These are phyloP conservation scores for Spodoptera frugiperda DNA, from an alignment of 1,140 invertebrate species.

Conservation along the genomic window DNA sequence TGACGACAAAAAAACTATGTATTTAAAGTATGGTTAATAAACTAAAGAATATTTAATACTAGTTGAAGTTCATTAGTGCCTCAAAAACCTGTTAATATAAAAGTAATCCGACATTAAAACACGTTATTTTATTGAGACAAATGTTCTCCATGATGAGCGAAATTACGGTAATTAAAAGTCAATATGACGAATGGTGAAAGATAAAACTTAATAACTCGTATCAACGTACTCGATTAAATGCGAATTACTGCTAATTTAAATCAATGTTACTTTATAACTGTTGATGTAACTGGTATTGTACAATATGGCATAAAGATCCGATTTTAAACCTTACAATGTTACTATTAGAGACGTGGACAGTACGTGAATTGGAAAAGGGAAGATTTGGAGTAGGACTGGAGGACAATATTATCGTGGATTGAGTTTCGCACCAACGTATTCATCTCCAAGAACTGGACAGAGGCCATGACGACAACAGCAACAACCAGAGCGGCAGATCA, in stretches of 20 bases:
- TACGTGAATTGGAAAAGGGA: too few species aligned
- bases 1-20: too few species aligned
- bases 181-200: not conserved
- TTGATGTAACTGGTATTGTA: not conserved
- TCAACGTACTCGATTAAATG: conserved; percentile 4
- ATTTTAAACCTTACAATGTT: too few species aligned
- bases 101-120: not conserved
- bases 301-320: too few species aligned
- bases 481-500: too few species aligned
- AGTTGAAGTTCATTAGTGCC: conserved; percentile 1
- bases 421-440: too few species aligned
- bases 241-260: not conserved
- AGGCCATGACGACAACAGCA: too few species aligned
- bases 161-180: conserved; percentile 32
- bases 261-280: not conserved
- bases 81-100: not conserved
- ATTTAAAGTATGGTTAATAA: not conserved
- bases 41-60: not conserved
- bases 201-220: not conserved
- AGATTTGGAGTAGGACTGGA: too few species aligned
- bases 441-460: too few species aligned
- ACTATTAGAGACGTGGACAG: too few species aligned
- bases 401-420: too few species aligned
- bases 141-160: conserved; percentile 6
- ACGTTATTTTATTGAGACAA: conserved; percentile 21